Evolutionary conservation across 2,113 vertebrate species (phyloP).

Genomic region (Oriolus oriolus): DNA sequence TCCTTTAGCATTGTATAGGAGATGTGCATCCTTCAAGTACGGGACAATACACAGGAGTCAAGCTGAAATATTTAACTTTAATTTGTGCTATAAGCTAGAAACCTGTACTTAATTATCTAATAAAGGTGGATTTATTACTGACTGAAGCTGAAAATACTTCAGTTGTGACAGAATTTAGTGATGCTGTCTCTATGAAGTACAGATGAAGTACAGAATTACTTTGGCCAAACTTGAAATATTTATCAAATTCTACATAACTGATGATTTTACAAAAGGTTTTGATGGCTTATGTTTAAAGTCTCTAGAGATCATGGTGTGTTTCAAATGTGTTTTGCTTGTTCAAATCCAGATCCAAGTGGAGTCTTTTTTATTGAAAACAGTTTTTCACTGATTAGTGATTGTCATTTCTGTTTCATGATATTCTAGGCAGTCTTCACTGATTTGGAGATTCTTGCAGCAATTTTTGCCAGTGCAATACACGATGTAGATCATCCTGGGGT

Average conservation of each 20-base stretch:
- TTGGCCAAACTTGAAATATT: background rate
- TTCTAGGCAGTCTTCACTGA: constrained; percentile 97
- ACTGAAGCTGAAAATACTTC: background rate
- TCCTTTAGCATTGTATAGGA: background rate
- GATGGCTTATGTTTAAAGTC: background rate
- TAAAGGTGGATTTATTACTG: background rate
- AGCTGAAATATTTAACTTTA: background rate
- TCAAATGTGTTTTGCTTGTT: background rate
- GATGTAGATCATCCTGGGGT: constrained; percentile 98
- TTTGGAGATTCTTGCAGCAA: constrained; percentile 97
- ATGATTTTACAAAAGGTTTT: background rate
- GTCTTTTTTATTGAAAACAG: background rate
- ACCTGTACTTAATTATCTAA: background rate
- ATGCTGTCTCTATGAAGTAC: background rate
- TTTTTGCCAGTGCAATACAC: constrained; percentile 99
- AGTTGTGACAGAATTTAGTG: background rate
- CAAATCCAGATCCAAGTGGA: background rate
- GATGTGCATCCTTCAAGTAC: background rate
- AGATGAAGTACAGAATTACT: background rate
- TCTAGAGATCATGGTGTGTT: background rate
- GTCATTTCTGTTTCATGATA: background rate
- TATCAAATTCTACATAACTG: background rate
- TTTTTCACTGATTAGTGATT: background rate
- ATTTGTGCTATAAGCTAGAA: background rate
- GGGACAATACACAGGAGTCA: background rate